phyloP scores from a whole-genome alignment of 2,113 vertebrate species.

The Tringa solitaria region DNA sequence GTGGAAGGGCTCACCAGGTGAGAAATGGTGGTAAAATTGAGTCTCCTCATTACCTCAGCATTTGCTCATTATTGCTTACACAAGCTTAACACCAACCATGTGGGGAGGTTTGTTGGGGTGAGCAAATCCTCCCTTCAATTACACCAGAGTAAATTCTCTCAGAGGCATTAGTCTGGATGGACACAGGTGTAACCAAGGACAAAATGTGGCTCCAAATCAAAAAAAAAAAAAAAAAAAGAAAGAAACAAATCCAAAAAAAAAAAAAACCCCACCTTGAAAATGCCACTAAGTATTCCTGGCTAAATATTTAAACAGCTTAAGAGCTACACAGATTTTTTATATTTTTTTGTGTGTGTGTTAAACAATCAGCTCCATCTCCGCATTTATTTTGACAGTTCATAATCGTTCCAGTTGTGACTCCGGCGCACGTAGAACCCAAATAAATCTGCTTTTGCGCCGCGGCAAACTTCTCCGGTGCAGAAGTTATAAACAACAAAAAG shows the following conservation, averaged over 20 bases:
- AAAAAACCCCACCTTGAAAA: not conserved
- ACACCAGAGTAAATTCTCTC: not conserved
- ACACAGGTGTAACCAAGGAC: slow-evolving; percentile 14
- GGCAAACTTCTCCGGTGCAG: slow-evolving; percentile 19
- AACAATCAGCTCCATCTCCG: slow-evolving; percentile 36
- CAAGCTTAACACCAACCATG: not conserved
- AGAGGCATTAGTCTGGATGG: not conserved
- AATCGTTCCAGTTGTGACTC: slow-evolving; percentile 25
- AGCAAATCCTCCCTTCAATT: not conserved
- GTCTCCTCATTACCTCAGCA: not conserved
- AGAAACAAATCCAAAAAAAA: not conserved
- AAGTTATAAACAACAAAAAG: slow-evolving; percentile 44
- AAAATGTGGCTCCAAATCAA: not conserved
- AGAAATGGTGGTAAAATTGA: not conserved
- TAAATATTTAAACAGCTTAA: slow-evolving; percentile 23
- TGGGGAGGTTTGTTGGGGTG: not conserved
- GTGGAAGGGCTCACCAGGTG: not conserved
- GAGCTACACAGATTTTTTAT: not conserved
- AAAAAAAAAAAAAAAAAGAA: not conserved
- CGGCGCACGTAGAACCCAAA: not conserved
- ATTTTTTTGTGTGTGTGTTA: not conserved
- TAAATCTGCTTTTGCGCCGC: slow-evolving; percentile 4
- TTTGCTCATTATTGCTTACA: not conserved
- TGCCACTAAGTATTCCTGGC: not conserved
- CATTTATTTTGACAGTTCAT: slow-evolving; percentile 51